These are phyloP conservation scores for Helicoverpa armigera DNA, from an alignment of 1,140 invertebrate genomes.

Conservation along the genomic window DNA sequence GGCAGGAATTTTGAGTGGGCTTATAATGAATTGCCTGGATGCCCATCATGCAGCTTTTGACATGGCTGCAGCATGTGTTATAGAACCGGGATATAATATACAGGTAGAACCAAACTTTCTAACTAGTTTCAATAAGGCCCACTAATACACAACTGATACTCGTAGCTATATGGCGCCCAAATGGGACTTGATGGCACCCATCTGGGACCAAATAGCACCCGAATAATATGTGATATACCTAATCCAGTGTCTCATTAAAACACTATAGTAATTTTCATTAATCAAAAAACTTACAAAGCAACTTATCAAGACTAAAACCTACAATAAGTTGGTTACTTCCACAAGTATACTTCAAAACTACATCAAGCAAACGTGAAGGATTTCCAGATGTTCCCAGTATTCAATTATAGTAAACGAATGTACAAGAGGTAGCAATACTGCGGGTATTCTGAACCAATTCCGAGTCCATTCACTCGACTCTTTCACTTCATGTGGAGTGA, in stretches of 20 bases:
- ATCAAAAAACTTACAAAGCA: no score
- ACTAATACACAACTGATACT: not conserved
- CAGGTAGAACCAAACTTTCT: not conserved
- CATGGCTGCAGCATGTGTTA: no score
- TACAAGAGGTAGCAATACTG: slow-evolving; percentile 16
- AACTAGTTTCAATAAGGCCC: not conserved
- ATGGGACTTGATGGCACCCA: not conserved
- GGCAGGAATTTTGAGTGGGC: not conserved
- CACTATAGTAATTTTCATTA: no score
- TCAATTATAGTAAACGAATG: slow-evolving; percentile 30
- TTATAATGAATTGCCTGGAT: not conserved
- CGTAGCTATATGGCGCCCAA: not conserved
- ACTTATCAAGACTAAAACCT: not conserved
- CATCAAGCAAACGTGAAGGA: slow-evolving; percentile 26
- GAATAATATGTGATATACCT: not conserved
- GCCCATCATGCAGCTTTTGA: no score
- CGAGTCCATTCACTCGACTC: slow-evolving; percentile 24
- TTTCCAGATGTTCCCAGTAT: slow-evolving; percentile 23
- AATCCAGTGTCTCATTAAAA: no score
- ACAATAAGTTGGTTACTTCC: not conserved
- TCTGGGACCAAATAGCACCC: not conserved
- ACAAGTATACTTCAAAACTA: slow-evolving; percentile 14
- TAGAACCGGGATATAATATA: no score
- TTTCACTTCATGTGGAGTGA: slow-evolving; percentile 15
- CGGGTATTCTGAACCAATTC: slow-evolving; percentile 14